Evolutionary conservation across 2,797 vertebrate genomes (phyloP), one percentile per base, ranked within the genome.

Genomic region (Melanogrammus aeglefinus): DNA sequence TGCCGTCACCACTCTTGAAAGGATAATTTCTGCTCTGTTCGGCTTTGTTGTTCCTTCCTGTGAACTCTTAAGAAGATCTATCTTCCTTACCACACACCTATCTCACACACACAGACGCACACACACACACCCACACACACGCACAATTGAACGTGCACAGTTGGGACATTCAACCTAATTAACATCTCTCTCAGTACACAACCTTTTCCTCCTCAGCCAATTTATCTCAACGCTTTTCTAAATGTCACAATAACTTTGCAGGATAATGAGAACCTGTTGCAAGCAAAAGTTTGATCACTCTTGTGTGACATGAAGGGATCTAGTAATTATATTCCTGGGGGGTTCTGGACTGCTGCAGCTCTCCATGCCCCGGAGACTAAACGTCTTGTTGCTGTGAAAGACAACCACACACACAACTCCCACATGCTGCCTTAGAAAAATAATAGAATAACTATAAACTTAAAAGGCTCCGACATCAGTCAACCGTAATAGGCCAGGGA

Each of bases 1-100:
- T 80, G 77, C 73, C 33, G 80, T 88, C 80, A 79, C 82, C 88
- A 86, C 84, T 76, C 83, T 83, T 90, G 86, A 80, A 80, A 85
- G 75, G 83, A n/a, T 73, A 91, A 88, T 91, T 90, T 88, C 85
- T 85, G 83, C 85, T 86, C 84, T 81, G 86, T 90, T 88, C 84
- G 84, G 83, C 85, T 86, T 84, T 81, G 86, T 87, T 88, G 88
- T 74, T 91, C 86, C 71, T 77, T 75, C 74, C 75, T 66, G 80
- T 81, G 74, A 79, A 80, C 77, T 77, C 84, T 84, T 82, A 84
- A 85, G 47, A 75, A 21, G 47, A 82, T 88, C 16, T 44, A 36
- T 73, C 24, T 76, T 71, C 36, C 77, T 47, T 9, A 39, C 10
- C 74, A 76, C 74, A 76, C 76, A 71, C 33, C 36, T 80, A 70